phyloP scores from a whole-genome alignment of 2,797 vertebrate species.

The Intellagama lesueurii region DNA sequence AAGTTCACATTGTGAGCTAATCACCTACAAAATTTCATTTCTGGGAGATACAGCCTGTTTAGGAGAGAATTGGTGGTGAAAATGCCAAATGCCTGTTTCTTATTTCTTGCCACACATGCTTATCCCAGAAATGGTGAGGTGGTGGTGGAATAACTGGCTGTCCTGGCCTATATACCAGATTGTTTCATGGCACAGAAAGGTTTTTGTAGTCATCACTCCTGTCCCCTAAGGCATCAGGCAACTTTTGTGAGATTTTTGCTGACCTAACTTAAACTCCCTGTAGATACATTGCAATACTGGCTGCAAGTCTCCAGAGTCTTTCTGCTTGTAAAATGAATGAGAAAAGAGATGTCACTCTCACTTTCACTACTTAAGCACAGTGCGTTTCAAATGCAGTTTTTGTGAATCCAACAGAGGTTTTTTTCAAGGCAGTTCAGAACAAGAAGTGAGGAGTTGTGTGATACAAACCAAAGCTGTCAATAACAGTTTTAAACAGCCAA shows the following conservation, averaged over 20 bases:
- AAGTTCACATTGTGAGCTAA: constrained; percentile 75
- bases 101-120: constrained; percentile 40
- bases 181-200: constrained; percentile 3
- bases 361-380: neutral
- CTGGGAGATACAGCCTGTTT: constrained; percentile 67
- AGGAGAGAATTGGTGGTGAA: constrained; percentile 59
- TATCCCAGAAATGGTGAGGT: neutral
- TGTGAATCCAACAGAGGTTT: neutral
- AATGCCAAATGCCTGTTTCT: neutral
- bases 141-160: neutral
- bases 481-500: neutral
- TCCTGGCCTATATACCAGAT: neutral
- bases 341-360: neutral
- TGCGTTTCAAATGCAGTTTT: neutral
- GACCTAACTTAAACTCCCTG: neutral
- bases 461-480: neutral
- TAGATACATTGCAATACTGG: neutral
- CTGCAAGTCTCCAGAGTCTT: neutral
- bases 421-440: neutral
- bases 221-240: neutral
- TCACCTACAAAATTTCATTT: constrained; percentile 75
- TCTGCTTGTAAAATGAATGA: neutral
- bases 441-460: neutral
- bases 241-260: neutral
- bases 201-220: neutral